Percentiles rank a stretch among this genome's conserved stretches.
phyloP scores from a whole-genome alignment of 2,888 invertebrate genomes.

The Julus scanicus region DNA sequence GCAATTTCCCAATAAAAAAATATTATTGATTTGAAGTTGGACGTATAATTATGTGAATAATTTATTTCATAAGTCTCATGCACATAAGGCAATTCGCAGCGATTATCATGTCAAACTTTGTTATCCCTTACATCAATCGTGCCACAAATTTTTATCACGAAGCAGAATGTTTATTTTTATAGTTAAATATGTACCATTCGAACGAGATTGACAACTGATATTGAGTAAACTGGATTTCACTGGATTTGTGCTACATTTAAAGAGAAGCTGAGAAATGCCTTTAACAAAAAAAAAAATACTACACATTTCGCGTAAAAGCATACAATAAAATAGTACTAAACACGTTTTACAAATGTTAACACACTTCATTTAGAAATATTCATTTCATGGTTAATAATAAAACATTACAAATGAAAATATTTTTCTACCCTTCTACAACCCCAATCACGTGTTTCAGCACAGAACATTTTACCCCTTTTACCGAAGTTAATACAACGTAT shows the following conservation, averaged over 20 bases:
- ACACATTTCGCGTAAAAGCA: too few relatives aligned
- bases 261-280: neutral
- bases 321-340: too few relatives aligned
- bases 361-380: too few relatives aligned
- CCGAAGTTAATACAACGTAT: too few relatives aligned
- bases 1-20: neutral
- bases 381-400: too few relatives aligned
- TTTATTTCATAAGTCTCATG: neutral
- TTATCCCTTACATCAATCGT: neutral
- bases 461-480: too few relatives aligned
- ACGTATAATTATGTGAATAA: neutral
- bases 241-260: neutral
- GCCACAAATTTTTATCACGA: neutral
- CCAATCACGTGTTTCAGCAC: too few relatives aligned
- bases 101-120: neutral
- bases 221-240: neutral
- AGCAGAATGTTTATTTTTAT: neutral
- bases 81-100: neutral
- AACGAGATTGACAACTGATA: conserved; percentile 10
- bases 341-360: too few relatives aligned
- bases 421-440: too few relatives aligned
- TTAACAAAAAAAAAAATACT: too few relatives aligned
- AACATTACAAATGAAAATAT: too few relatives aligned
- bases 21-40: neutral
- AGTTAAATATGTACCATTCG: neutral